Evolutionary conservation across 2,888 invertebrate genomes (phyloP).

Genomic region (Noctua pronuba): DNA sequence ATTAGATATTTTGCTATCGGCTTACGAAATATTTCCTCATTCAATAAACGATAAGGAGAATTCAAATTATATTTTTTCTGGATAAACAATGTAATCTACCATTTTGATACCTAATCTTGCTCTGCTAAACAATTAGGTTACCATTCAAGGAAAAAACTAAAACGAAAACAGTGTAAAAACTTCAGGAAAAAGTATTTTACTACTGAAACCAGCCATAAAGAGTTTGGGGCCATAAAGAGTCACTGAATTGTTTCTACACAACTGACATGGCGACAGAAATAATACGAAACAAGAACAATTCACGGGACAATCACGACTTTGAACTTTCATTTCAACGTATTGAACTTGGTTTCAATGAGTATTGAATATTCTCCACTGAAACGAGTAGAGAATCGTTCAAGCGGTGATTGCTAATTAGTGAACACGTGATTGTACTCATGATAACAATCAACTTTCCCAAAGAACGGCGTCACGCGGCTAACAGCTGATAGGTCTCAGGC

Average conservation of each 20-base stretch:
- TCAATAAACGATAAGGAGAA: slow-evolving; percentile 8
- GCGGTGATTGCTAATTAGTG: too few species aligned
- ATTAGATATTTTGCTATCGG: not conserved
- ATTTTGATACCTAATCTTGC: slow-evolving; percentile 29
- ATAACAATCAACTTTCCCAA: too few species aligned
- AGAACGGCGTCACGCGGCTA: too few species aligned
- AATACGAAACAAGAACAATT: slow-evolving; percentile 26
- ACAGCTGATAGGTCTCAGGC: too few species aligned
- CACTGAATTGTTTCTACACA: slow-evolving; percentile 15
- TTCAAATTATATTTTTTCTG: slow-evolving; percentile 6
- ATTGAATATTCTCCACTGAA: slow-evolving; percentile 29
- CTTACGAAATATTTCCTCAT: slow-evolving; percentile 11
- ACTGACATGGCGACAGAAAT: slow-evolving; percentile 28
- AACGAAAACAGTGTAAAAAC: slow-evolving; percentile 12
- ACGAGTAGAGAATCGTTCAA: slow-evolving; percentile 25
- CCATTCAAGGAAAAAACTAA: not conserved
- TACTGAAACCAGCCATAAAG: slow-evolving; percentile 8
- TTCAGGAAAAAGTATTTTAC: slow-evolving; percentile 23
- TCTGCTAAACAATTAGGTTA: slow-evolving; percentile 23
- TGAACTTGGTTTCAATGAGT: slow-evolving; percentile 14
- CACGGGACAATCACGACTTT: slow-evolving; percentile 25
- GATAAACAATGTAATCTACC: not conserved
- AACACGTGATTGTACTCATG: too few species aligned
- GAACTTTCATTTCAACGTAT: slow-evolving; percentile 38
- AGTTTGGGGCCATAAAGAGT: slow-evolving; percentile 13